Evolutionary conservation across 2,797 vertebrate species (phyloP), one percentile per base, ranked within the genome.

Genomic region (Poecile montanus): DNA sequence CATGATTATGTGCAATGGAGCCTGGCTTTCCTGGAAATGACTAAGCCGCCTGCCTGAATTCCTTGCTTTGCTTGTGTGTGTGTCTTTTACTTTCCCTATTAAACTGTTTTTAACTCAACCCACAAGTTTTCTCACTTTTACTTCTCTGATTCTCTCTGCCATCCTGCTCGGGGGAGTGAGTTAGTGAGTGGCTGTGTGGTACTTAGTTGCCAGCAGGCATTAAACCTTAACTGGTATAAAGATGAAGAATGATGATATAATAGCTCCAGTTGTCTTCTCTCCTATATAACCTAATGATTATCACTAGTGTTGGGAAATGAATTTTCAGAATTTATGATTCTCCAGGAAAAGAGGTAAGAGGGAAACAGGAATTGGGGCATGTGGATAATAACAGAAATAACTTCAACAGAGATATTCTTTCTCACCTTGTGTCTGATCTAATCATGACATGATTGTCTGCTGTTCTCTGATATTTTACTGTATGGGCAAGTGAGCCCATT

Each of bases 191-290:
- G 32, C 72, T 77, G 32, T 72, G 72, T 60, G 53, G 47, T 66
- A n/a, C 65, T 82, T 44, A 38, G 32, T 58, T 76, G 51, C 29
- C 30, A 65, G 58, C 77, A 76, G 58, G 45, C 65, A 36, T 82
- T 82, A 60, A 61, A 54, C 53, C 36, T 14, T 12, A 44, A 60
- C 71, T 38, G 20, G 16, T 66, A 62, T 68, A 18, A 70, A 85
- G 65, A 92, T 81, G 38, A 94, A 72, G n/a, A 95, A 71, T 83
- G 83, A 83, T 32, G 32, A 57, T 45, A 63, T 58, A 84, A 76
- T 40, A 77, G 34, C 30, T 83, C 16, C 17, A 67, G 47, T 44
- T 12, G 0, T 76, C 57, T 61, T 65, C 50, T 79, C 38, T 87
- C 13, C 72, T 74, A 15, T 48, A 29, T 27, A 77, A 65, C 26